Base-by-base conservation (phyloP, 2,113 vertebrate species). In the Cyprinodon tularosa region DNA sequence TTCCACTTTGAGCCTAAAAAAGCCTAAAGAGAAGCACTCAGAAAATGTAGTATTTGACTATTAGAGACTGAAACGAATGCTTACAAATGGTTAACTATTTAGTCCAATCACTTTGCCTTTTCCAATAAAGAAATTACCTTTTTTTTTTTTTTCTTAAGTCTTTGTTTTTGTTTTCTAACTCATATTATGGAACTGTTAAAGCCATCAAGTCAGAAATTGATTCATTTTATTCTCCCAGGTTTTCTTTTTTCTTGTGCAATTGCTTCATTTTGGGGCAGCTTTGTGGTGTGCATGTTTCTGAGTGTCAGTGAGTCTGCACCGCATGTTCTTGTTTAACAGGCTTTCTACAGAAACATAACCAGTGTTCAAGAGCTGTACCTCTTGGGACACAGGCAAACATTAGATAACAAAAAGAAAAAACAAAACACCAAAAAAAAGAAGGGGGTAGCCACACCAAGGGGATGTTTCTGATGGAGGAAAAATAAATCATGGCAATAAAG, bases 401-500 rank as follows among this genome's bases (percentile, higher is more conserved):
- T 77, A 85, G 82, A 84, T 74, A 74, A 74, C 76, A 66, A 7
- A 57, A 40, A 80, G 14, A 59, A 7, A 1, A 20, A 57, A 9
- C 20, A n/a, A n/a, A 57, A 20, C 17, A 57, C 1, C 4, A 1
- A 4, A 29, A 4, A 48, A 61, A 45, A 65, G 22, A 29, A 29
- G 62, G 71, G 20, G 42, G 17, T 50, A 8, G 61, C 45, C 71
- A 81, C 65, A 70, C 68, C 74, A 68, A 76, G 76, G 77, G 66
- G 84, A 63, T 44, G 69, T 45, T 50, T 69, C 81, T 80, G 63
- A 71, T 77, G 62, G 72, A 61, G 77, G 72, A 71, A 83, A 78
- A 90, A 72, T 79, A 68, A 76, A 85, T 83, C 75, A 74, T 78
- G 76, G 84, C 78, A 68, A 78, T 86, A 77, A 86, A 79, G 76